phyloP scores from a whole-genome alignment of 37 sponge, comb jelly and placozoan species.

The Chondrilla cf. caribensis region DNA sequence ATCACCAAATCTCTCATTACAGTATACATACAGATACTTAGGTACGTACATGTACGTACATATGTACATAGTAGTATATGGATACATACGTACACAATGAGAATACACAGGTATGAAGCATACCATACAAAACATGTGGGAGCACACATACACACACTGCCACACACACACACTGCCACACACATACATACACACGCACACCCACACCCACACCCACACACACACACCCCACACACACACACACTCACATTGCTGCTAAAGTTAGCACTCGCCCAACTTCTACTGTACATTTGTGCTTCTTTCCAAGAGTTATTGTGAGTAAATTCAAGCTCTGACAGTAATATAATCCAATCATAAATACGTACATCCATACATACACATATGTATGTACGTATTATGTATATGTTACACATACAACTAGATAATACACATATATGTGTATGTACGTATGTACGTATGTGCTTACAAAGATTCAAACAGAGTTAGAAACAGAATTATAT shows the following conservation, averaged over 20 bases:
- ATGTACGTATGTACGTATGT: neutral
- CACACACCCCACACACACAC: neutral
- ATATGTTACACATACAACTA: no score
- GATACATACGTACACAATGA: constrained; percentile 5
- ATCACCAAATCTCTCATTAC: neutral
- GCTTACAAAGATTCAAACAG: neutral
- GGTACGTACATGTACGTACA: neutral
- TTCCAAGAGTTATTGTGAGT: constrained; percentile 6
- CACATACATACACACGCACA: neutral
- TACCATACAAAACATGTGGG: neutral
- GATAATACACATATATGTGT: no score
- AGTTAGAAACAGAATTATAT: no score
- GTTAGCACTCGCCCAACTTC: neutral
- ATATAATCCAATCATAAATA: no score
- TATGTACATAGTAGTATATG: neutral
- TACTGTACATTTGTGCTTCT: constrained; percentile 9
- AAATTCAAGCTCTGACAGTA: neutral
- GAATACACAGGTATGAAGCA: neutral
- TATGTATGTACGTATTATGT: no score
- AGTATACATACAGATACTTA: neutral
- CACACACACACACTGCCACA: neutral
- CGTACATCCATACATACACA: no score
- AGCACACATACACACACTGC: neutral
- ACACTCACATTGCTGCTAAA: neutral
- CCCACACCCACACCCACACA: neutral